These are phyloP conservation scores for Eulemur rubriventer DNA, from an alignment of 2,797 vertebrate species.

Conservation along the genomic window DNA sequence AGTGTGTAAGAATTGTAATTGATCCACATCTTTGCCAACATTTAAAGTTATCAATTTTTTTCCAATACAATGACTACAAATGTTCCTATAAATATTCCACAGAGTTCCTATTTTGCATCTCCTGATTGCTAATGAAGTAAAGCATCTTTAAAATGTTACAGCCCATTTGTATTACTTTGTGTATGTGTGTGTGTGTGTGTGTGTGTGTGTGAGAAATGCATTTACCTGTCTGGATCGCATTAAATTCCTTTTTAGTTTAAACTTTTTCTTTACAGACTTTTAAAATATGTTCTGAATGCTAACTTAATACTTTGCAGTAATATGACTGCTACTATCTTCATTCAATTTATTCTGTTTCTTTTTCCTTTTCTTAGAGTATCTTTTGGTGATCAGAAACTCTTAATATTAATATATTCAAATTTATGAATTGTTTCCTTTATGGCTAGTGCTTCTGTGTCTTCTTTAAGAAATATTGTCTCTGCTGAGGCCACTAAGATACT, in stretches of 20 bases:
- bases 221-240: neutral
- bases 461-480: neutral
- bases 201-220: neutral
- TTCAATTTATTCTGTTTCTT: neutral
- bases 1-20: neutral
- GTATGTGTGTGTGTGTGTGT: neutral
- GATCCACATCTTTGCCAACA: neutral
- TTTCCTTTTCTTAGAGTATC: neutral
- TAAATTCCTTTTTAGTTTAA: neutral
- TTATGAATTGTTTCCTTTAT: neutral
- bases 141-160: neutral
- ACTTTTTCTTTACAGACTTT: neutral
- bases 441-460: neutral
- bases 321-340: neutral
- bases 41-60: neutral
- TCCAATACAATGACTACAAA: neutral
- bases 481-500: neutral
- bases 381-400: neutral
- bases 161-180: neutral
- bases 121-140: neutral
- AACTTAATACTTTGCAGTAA: neutral
- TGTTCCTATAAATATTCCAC: neutral
- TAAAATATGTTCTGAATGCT: neutral
- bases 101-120: neutral
- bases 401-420: slow-evolving; percentile 3